Evolutionary conservation across 2,113 vertebrate species (phyloP), one percentile per base, ranked within the genome.

Genomic region (Protobothrops flavoviridis): DNA sequence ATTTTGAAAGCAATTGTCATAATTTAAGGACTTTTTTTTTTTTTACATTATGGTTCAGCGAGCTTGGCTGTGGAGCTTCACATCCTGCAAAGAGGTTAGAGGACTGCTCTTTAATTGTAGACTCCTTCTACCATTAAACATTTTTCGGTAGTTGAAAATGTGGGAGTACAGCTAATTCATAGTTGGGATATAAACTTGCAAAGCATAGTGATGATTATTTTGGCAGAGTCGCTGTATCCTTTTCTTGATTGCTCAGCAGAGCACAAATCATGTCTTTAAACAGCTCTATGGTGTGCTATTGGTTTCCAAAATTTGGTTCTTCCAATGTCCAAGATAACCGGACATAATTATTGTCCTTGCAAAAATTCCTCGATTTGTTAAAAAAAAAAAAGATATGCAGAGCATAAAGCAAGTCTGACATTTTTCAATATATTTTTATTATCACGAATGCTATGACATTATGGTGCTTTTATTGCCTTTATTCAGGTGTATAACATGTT

Each of bases 401-500:
- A 20, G 9, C 43, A 74, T 5, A 12, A 88, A n/a, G n/a, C 5
- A 11, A 6, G 20, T 26, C 2, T 3, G 81, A 85, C 12, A 43
- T 56, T 95, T 94, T 93, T 95, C 52, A 48, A 43, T 29, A 52
- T 92, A 21, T 48, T 1, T 93, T 92, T 24, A 87, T 24, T 24
- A 8, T n/a, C 5, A 6, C 4, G 93, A 45, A 93, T 85, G 85
- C 7, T 45, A 7, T 64, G 13, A 69, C 20, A 1, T 0, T 11
- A 69, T 93, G 3, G 90, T 90, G 45, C 24, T 95, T 10, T 94
- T 39, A 61, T 90, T 95, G 81, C 90, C 1, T 95, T 95, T 93
- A 91, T 74, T 90, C 96, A 99, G 99, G 99, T 99, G 3, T 99
- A 99, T 98, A 99, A 99, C 96, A 99, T 99, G 99, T 99, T 99